Evolutionary conservation across 2,113 vertebrate species (phyloP).

Genomic region (Dinomys branickii): DNA sequence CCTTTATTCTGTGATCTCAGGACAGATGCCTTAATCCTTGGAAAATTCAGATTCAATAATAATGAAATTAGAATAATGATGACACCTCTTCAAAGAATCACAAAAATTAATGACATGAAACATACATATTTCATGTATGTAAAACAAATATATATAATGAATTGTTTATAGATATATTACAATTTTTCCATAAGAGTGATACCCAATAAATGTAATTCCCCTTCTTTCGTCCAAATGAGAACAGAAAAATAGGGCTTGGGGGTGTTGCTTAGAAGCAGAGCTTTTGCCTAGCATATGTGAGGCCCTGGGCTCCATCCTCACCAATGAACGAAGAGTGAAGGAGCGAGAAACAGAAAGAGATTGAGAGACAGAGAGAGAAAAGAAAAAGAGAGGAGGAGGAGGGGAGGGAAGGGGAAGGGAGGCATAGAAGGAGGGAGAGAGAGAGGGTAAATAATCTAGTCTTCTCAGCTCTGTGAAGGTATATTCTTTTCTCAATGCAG

Average conservation of each 20-base stretch:
- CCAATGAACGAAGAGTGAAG: not conserved
- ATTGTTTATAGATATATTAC: not conserved
- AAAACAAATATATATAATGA: too few species aligned
- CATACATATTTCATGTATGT: not conserved
- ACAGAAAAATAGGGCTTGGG: not conserved
- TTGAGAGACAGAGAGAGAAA: not conserved
- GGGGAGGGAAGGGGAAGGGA: too few species aligned
- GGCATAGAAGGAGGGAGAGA: not conserved
- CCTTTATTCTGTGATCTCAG: not conserved
- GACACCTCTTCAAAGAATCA: constrained; percentile 4
- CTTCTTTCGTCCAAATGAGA: not conserved
- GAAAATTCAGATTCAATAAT: not conserved
- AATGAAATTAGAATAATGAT: not conserved
- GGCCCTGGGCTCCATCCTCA: not conserved
- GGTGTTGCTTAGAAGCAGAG: not conserved
- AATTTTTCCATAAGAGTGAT: not conserved
- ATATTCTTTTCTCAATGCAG: not conserved
- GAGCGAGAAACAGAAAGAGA: not conserved
- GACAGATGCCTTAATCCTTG: not conserved
- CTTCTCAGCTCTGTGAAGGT: not conserved
- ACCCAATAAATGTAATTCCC: not conserved
- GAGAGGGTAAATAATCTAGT: not conserved
- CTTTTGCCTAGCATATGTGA: not conserved
- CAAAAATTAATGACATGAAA: constrained; percentile 3
- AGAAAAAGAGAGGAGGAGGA: not conserved